Conservation (phyloP, 2,888 invertebrate species). For the Prionchulus punctatus region DNA sequence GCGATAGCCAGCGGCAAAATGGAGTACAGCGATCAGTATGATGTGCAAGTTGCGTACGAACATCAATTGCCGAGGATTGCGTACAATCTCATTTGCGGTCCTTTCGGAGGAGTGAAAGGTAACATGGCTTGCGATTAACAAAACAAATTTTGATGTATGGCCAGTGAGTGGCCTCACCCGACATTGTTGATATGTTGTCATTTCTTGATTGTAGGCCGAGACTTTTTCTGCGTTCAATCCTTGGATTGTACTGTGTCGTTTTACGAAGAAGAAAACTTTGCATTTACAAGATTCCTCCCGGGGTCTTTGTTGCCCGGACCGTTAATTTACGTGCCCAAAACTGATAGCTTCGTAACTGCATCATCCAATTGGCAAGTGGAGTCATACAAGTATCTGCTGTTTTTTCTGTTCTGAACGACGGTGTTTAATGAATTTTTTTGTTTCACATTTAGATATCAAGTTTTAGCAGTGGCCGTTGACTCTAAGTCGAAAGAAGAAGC, state of each 20-base stretch:
- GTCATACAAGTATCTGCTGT: conserved; percentile 50
- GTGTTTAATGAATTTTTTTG: neutral
- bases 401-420: neutral
- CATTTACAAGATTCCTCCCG: conserved; percentile 62
- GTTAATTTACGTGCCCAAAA: conserved; percentile 57
- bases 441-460: conserved; percentile 49
- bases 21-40: conserved; percentile 10
- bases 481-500: conserved; percentile 37
- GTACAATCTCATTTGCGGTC: conserved; percentile 58
- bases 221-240: conserved; percentile 76
- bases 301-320: conserved; percentile 67
- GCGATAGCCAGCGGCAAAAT: conserved; percentile 2
- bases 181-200: neutral
- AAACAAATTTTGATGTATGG: too few species aligned
- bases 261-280: conserved; percentile 77
- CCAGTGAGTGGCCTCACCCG: neutral
- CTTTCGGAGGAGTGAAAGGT: conserved; percentile 59
- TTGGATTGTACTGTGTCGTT: conserved; percentile 73
- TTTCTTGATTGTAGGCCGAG: conserved; percentile 39
- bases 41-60: conserved; percentile 50
- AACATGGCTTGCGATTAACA: conserved; percentile 4
- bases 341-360: conserved; percentile 67
- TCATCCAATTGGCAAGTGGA: conserved; percentile 66
- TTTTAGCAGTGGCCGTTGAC: conserved; percentile 54
- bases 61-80: conserved; percentile 62